phyloP scores from a whole-genome alignment of 2,797 vertebrate genomes.

The Mastacembelus armatus region DNA sequence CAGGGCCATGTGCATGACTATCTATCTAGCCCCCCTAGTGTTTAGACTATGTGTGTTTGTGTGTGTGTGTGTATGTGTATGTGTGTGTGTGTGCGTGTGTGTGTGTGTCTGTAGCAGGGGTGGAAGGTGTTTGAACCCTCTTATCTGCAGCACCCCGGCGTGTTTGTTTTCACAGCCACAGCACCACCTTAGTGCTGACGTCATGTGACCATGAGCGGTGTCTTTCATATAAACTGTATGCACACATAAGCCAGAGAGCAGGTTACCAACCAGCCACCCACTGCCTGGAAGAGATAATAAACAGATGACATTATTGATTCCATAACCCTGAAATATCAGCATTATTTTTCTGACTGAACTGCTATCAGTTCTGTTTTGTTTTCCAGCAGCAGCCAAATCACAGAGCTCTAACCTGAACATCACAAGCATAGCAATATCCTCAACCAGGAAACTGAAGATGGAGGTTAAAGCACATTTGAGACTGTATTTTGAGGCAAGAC shows the following conservation, averaged over 20 bases:
- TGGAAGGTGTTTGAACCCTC: constrained; percentile 66
- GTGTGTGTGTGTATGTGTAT: constrained; percentile 15
- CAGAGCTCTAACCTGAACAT: background rate
- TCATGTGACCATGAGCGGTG: constrained; percentile 64
- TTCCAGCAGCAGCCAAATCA: constrained; percentile 1
- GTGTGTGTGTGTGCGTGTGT: constrained; percentile 15
- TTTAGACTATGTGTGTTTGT: constrained; percentile 17
- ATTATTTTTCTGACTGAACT: constrained; percentile 28
- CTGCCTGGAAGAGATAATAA: constrained; percentile 66
- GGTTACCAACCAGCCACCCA: constrained; percentile 29
- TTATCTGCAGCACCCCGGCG: constrained; percentile 71
- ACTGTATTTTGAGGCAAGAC: constrained; percentile 9
- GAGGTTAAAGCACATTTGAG: background rate
- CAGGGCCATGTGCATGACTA: constrained; percentile 76
- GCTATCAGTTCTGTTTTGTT: constrained; percentile 31
- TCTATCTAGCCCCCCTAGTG: constrained; percentile 49
- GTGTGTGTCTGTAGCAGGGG: constrained; percentile 10
- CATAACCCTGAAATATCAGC: constrained; percentile 17
- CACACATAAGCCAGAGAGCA: constrained; percentile 7
- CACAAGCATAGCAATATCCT: background rate
- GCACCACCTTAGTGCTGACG: constrained; percentile 55
- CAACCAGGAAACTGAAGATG: background rate
- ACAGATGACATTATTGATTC: constrained; percentile 53
- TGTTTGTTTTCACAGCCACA: constrained; percentile 78
- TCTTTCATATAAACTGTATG: constrained; percentile 49